These are phyloP conservation scores for Trichechus manatus DNA, from an alignment of 2,113 vertebrate genomes.

Conservation along the genomic window DNA sequence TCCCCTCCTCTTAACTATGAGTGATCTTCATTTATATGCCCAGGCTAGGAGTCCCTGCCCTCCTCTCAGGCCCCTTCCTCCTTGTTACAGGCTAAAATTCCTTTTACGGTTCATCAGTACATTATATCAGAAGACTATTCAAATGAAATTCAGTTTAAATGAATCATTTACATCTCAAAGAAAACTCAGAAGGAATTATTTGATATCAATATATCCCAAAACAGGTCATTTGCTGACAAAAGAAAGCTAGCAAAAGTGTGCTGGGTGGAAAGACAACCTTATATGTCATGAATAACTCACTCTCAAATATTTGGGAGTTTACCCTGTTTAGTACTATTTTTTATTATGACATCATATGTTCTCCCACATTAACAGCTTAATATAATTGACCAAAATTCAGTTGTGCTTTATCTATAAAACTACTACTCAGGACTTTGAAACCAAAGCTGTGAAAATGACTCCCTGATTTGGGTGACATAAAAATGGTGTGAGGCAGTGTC, in stretches of 20 bases:
- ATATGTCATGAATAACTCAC: neutral
- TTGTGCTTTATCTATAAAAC: neutral
- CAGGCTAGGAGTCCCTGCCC: neutral
- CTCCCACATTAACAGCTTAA: neutral
- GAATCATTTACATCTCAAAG: neutral
- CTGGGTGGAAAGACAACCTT: neutral
- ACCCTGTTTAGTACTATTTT: neutral
- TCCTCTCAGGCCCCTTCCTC: neutral
- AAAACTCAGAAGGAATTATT: neutral
- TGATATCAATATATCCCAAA: neutral
- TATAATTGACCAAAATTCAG: neutral
- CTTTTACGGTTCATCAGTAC: neutral
- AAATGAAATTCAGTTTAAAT: neutral
- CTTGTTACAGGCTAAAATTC: neutral
- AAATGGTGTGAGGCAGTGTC: too few relatives aligned
- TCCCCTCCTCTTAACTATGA: neutral
- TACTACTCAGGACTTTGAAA: neutral
- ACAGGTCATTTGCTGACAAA: conserved; percentile 22
- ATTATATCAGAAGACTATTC: neutral
- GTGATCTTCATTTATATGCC: neutral
- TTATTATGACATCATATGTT: neutral
- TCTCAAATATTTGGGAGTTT: neutral
- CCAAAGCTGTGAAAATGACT: neutral
- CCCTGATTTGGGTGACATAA: neutral
- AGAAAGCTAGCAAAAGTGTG: neutral